These are phyloP conservation scores for Sarcophaga subvicina DNA, from an alignment of 2,888 invertebrate genomes.

Conservation along the genomic window DNA sequence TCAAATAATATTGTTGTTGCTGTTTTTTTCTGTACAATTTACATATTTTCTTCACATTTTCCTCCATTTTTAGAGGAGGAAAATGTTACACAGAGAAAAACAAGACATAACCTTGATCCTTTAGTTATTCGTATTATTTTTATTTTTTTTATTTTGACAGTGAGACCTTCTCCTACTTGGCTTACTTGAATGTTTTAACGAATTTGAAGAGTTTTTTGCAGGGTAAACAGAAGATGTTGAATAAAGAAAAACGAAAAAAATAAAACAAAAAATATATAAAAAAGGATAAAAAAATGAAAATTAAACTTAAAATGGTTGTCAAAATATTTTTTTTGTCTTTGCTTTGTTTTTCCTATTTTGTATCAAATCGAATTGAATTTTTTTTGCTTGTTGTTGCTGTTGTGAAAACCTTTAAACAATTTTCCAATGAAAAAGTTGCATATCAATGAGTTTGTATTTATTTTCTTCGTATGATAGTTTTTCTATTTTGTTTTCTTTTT, in stretches of 20 bases:
- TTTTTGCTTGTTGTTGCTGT: background rate
- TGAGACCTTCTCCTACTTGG: constrained; percentile 74
- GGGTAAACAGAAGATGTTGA: background rate
- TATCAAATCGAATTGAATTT: no score
- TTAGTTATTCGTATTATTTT: constrained; percentile 20
- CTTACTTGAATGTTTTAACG: background rate
- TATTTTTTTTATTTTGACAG: constrained; percentile 54
- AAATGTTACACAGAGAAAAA: constrained; percentile 42
- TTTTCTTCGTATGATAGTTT: constrained; percentile 81
- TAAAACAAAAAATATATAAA: constrained; percentile 1
- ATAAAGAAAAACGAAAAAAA: background rate
- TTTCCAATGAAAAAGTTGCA: constrained; percentile 71
- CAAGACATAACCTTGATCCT: constrained; percentile 66
- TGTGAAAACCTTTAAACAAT: constrained; percentile 46
- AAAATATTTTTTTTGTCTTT: constrained; percentile 20
- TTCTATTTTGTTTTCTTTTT: constrained; percentile 73
- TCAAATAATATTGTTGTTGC: constrained; percentile 31
- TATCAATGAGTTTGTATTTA: constrained; percentile 80
- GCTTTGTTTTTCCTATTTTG: no score
- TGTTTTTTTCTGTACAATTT: background rate
- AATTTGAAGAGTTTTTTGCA: constrained; percentile 6
- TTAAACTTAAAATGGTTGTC: constrained; percentile 1
- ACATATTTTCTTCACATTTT: constrained; percentile 67
- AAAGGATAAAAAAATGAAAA: background rate
- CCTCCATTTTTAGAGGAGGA: background rate